Conservation (phyloP, 2,113 vertebrate genomes). For the Lepus americanus region DNA sequence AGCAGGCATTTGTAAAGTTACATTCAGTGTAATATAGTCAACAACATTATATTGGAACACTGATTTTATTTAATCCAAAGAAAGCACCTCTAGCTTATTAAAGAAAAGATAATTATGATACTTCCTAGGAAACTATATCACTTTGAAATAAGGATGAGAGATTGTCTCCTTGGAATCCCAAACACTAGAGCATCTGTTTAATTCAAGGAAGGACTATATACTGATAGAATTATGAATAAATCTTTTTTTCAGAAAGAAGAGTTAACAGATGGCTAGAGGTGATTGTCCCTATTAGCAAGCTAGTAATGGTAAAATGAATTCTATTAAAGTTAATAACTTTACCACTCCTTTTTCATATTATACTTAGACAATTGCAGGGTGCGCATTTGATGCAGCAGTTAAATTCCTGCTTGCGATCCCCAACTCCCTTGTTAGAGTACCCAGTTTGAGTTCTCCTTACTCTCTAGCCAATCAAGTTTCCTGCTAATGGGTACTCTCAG, state of each 20-base stretch:
- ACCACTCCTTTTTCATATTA: neutral
- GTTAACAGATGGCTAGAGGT: constrained; percentile 54
- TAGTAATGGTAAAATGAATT: constrained; percentile 10
- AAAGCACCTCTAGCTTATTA: neutral
- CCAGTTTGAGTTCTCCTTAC: no score
- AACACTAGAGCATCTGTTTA: constrained; percentile 27
- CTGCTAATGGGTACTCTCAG: no score
- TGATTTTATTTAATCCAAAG: neutral
- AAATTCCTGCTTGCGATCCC: no score
- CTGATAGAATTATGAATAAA: constrained; percentile 14
- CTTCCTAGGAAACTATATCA: neutral
- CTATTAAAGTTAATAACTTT: constrained; percentile 3
- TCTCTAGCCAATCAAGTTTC: no score
- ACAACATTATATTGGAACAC: constrained; percentile 14
- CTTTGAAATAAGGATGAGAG: constrained; percentile 14
- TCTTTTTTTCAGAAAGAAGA: neutral
- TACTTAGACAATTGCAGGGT: neutral
- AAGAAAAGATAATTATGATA: neutral
- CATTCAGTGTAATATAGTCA: neutral
- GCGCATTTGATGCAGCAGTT: no score
- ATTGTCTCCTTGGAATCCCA: neutral
- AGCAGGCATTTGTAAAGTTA: neutral
- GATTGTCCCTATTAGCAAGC: neutral
- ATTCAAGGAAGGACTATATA: constrained; percentile 17
- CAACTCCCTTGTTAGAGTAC: no score